Evolutionary conservation across 2,113 vertebrate genomes (phyloP).

Genomic region (Labeo rohita): DNA sequence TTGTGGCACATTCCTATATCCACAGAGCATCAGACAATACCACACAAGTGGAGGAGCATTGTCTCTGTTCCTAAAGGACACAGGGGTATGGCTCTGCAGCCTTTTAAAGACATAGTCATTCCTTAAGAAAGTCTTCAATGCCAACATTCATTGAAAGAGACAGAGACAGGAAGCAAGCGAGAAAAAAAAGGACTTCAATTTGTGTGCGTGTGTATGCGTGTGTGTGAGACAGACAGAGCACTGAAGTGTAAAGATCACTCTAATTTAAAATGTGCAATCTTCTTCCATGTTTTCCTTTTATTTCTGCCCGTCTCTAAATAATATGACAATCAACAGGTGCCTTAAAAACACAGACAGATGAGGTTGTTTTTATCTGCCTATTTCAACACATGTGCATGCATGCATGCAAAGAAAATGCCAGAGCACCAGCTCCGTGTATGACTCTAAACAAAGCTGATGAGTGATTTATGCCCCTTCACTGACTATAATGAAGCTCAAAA

Average conservation of each 20-base stretch:
- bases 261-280: neutral
- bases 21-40: slow-evolving; percentile 44
- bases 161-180: slow-evolving; percentile 28
- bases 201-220: slow-evolving; percentile 32
- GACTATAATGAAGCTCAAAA: slow-evolving; percentile 6
- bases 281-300: slow-evolving; percentile 38
- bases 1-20: slow-evolving; percentile 49
- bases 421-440: neutral
- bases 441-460: slow-evolving; percentile 39
- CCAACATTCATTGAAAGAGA: slow-evolving; percentile 39
- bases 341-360: slow-evolving; percentile 42
- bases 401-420: neutral
- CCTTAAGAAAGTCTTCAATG: slow-evolving; percentile 50
- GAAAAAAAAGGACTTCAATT: slow-evolving; percentile 1
- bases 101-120: slow-evolving; percentile 50
- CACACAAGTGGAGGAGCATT: slow-evolving; percentile 43
- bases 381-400: neutral
- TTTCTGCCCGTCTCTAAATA: slow-evolving; percentile 40
- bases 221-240: neutral
- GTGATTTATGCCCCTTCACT: slow-evolving; percentile 35
- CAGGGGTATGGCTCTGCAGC: slow-evolving; percentile 33
- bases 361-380: slow-evolving; percentile 36
- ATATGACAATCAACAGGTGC: slow-evolving; percentile 68
- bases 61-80: slow-evolving; percentile 49
- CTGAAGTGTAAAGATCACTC: neutral